Conservation (phyloP, 2,888 invertebrate species). For the Nomada fabriciana region DNA sequence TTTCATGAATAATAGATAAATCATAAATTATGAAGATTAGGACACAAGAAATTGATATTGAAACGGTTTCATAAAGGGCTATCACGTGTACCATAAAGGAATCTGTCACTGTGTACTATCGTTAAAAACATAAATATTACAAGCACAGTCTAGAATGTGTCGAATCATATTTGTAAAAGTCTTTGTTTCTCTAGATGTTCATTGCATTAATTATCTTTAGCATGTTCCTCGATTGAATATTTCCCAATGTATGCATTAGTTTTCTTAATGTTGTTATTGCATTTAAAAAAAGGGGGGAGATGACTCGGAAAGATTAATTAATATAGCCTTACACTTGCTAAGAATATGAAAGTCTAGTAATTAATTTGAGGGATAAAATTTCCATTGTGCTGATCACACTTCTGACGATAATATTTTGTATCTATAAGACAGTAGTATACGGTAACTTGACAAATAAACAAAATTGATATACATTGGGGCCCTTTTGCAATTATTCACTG, state of each 20-base stretch:
- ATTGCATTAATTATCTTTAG: conserved; percentile 72
- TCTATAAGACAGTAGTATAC: conserved; percentile 30
- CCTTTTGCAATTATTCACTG: conserved; percentile 78
- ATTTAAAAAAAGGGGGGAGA: conserved; percentile 2
- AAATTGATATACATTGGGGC: conserved; percentile 67
- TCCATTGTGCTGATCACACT: not conserved
- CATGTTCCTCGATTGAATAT: conserved; percentile 66
- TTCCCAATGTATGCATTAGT: conserved; percentile 28
- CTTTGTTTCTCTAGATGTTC: conserved; percentile 58
- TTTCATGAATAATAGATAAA: not conserved
- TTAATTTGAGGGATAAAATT: not conserved
- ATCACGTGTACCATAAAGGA: conserved; percentile 53
- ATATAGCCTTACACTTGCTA: too few species aligned
- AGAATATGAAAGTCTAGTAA: too few species aligned
- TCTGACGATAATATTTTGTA: conserved; percentile 20
- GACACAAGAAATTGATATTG: conserved; percentile 39
- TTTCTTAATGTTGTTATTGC: conserved; percentile 25
- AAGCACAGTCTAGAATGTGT: conserved; percentile 7
- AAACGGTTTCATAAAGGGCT: conserved; percentile 54
- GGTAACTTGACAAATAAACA: conserved; percentile 47
- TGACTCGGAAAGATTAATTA: too few species aligned
- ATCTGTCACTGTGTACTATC: conserved; percentile 27
- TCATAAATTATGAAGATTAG: conserved; percentile 16
- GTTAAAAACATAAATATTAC: conserved; percentile 23
- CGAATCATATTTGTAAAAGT: conserved; percentile 61